phyloP scores from a whole-genome alignment of 2,797 vertebrate species.

The Coccyzus lansbergi region DNA sequence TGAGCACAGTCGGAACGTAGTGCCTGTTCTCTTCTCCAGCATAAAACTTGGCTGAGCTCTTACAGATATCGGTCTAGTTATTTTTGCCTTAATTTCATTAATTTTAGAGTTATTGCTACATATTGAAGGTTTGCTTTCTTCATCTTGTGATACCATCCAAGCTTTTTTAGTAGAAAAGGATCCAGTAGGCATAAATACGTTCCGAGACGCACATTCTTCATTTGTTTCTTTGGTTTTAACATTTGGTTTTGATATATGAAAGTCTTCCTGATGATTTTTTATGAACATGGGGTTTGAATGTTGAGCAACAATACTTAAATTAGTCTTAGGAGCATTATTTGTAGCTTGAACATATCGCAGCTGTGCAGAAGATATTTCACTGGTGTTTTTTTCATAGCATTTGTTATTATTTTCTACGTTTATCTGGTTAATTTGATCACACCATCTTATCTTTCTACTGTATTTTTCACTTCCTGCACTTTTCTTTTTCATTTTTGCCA shows the following conservation, averaged over 20 bases:
- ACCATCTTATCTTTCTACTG: conserved; percentile 88
- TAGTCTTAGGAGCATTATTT: conserved; percentile 5
- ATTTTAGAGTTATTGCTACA: conserved; percentile 69
- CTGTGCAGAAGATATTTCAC: conserved; percentile 10
- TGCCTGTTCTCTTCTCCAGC: conserved; percentile 77
- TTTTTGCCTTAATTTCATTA: conserved; percentile 67
- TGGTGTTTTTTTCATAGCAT: background rate
- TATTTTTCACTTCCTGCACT: conserved; percentile 69
- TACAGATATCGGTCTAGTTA: conserved; percentile 70
- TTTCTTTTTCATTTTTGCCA: conserved; percentile 80
- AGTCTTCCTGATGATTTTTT: conserved; percentile 69
- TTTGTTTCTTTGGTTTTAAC: conserved; percentile 63
- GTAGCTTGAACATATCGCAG: conserved; percentile 21
- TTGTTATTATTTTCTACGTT: conserved; percentile 7
- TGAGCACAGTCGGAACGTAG: conserved; percentile 77
- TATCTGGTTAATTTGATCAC: conserved; percentile 81
- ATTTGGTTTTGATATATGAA: conserved; percentile 19
- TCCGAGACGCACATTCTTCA: conserved; percentile 33
- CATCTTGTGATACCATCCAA: conserved; percentile 82
- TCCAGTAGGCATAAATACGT: conserved; percentile 64
- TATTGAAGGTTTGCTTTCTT: conserved; percentile 68
- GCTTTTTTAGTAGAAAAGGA: conserved; percentile 82
- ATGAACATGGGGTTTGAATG: conserved; percentile 31
- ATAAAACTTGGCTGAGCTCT: conserved; percentile 57
- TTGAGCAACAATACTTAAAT: conserved; percentile 13